These are phyloP conservation scores for Kryptolebias ocellatus DNA, from an alignment of 2,797 vertebrate genomes.

Conservation along the genomic window DNA sequence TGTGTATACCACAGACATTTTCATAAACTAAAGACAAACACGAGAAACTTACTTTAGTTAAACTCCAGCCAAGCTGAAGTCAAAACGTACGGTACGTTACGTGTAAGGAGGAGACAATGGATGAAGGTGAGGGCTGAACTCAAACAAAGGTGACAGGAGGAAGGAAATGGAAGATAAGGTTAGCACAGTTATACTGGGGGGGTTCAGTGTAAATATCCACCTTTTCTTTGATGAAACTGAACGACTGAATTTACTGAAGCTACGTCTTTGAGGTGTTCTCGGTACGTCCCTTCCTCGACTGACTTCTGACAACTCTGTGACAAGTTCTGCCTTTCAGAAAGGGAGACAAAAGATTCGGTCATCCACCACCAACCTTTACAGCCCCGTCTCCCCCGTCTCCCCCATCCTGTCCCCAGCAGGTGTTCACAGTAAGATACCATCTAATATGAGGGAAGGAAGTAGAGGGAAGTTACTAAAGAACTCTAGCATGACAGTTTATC, in stretches of 20 bases:
- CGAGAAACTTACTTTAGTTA: background rate
- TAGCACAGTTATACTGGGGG: background rate
- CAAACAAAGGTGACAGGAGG: constrained; percentile 15
- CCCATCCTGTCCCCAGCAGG: constrained; percentile 61
- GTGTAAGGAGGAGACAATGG: constrained; percentile 7
- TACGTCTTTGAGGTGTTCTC: background rate
- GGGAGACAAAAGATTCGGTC: constrained; percentile 46
- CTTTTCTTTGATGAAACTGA: constrained; percentile 9
- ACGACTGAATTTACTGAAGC: background rate
- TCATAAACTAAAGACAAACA: background rate
- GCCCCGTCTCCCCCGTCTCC: constrained; percentile 23
- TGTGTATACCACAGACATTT: too few relatives aligned
- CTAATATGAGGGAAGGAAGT: constrained; percentile 60
- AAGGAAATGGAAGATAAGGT: background rate
- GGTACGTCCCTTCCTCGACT: constrained; percentile 5
- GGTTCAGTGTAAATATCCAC: background rate
- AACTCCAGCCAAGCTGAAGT: constrained; percentile 7
- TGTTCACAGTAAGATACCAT: constrained; percentile 50
- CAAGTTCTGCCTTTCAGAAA: constrained; percentile 17
- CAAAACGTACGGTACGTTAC: background rate
- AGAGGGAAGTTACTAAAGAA: constrained; percentile 49
- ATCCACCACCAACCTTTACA: constrained; percentile 36
- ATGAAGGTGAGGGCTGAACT: constrained; percentile 18
- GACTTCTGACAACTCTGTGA: constrained; percentile 34
- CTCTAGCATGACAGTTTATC: constrained; percentile 38